A percentile compares a stretch with the other conserved stretches of the same genome.
Evolutionary conservation across 1,140 invertebrate genomes (phyloP).

Genomic region (Zaprionus africanus): DNA sequence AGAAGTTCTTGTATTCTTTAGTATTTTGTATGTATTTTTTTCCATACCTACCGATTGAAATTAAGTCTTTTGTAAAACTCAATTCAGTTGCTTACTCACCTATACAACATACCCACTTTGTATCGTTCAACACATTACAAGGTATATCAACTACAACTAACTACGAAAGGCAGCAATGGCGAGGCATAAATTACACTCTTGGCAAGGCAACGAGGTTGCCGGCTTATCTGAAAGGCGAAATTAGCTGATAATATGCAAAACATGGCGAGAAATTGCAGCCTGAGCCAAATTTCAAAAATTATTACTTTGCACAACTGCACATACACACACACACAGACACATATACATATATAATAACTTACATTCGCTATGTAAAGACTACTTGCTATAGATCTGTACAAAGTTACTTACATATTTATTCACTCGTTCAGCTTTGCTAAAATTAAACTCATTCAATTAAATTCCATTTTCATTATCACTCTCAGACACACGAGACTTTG

Average conservation of each 20-base stretch:
- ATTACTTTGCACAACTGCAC: slow-evolving; percentile 63
- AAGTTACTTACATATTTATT: background rate
- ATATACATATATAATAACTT: slow-evolving; percentile 30
- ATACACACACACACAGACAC: slow-evolving; percentile 34
- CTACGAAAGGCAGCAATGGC: slow-evolving; percentile 49
- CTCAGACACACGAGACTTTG: background rate
- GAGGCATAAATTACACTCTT: slow-evolving; percentile 78
- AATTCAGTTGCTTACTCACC: no score
- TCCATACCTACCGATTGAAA: no score
- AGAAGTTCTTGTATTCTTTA: no score
- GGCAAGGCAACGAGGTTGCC: slow-evolving; percentile 65
- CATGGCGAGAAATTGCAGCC: slow-evolving; percentile 76
- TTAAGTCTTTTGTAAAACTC: no score
- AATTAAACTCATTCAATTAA: slow-evolving; percentile 4
- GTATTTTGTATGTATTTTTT: no score
- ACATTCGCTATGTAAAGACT: background rate
- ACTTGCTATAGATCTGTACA: background rate
- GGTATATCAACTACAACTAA: slow-evolving; percentile 32
- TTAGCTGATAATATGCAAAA: slow-evolving; percentile 82
- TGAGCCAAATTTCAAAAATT: slow-evolving; percentile 77
- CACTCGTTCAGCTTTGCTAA: background rate
- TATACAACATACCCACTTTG: background rate
- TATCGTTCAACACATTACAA: background rate
- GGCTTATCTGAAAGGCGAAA: slow-evolving; percentile 75
- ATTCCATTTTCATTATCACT: slow-evolving; percentile 19